Percentiles rank a stretch among this genome's conserved stretches.
Evolutionary conservation across 1,140 invertebrate genomes (phyloP).

Genomic region (Goniozus legneri): DNA sequence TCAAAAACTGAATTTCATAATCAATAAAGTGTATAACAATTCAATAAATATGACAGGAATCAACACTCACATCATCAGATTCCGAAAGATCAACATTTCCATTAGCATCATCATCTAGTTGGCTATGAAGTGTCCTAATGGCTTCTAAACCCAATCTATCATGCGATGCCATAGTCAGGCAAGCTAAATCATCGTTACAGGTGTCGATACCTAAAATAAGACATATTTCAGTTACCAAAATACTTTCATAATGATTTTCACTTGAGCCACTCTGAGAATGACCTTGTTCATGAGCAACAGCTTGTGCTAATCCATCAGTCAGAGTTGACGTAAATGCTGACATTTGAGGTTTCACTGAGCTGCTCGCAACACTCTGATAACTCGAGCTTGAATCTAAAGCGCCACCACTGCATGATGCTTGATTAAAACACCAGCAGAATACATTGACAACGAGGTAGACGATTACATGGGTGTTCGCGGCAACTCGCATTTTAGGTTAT

Average conservation of each 20-base stretch:
- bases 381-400: conserved; percentile 39
- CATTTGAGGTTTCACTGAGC: conserved; percentile 32
- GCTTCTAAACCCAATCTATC: conserved; percentile 85
- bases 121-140: conserved; percentile 80
- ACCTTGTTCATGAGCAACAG: conserved; percentile 45
- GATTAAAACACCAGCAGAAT: conserved; percentile 36
- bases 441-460: conserved; percentile 35
- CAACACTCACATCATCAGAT: conserved; percentile 85
- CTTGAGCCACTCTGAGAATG: too few species aligned
- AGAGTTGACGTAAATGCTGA: conserved; percentile 42
- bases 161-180: conserved; percentile 67
- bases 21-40: not conserved
- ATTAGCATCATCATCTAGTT: conserved; percentile 92
- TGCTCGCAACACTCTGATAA: conserved; percentile 34
- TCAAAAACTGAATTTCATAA: conserved; percentile 72
- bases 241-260: too few species aligned
- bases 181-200: conserved; percentile 68
- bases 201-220: conserved; percentile 45
- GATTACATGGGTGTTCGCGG: conserved; percentile 39
- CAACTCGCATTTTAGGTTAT: conserved; percentile 50
- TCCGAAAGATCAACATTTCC: conserved; percentile 91
- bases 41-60: not conserved
- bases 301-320: conserved; percentile 47
- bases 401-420: conserved; percentile 39
- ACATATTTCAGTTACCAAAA: too few species aligned